Percentiles rank a stretch among this genome's conserved stretches.
Evolutionary conservation across 1,140 invertebrate species (phyloP).

Genomic region (Pentalonia nigronervosa): DNA sequence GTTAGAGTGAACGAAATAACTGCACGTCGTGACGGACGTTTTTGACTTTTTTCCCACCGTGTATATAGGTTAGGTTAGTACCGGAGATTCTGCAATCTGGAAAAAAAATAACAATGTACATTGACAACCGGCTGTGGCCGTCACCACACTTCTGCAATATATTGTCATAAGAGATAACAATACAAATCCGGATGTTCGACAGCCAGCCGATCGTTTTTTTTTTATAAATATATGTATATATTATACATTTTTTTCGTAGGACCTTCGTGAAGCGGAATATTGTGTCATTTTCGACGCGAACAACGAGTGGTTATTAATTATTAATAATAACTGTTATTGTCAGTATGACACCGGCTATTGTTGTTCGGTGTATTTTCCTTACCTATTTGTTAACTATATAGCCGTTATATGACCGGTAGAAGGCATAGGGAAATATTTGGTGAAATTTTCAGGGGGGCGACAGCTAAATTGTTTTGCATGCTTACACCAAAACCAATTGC

Average conservation of each 20-base stretch:
- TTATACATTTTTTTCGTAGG: neutral
- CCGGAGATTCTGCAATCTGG: neutral
- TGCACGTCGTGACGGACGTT: neutral
- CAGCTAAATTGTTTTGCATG: neutral
- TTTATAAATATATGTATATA: neutral
- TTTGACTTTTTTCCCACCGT: neutral
- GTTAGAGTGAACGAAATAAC: neutral
- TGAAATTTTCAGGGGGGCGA: neutral
- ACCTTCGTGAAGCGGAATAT: neutral
- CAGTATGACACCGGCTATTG: neutral
- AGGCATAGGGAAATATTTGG: neutral
- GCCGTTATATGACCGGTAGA: neutral
- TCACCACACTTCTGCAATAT: neutral
- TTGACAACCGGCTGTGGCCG: neutral
- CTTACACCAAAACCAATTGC: neutral
- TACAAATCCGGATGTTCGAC: conserved; percentile 8
- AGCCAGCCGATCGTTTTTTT: neutral
- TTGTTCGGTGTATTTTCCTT: neutral
- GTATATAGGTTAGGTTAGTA: too few species aligned
- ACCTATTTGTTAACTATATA: neutral
- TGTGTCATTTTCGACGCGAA: neutral
- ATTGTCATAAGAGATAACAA: conserved; percentile 12
- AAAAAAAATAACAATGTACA: neutral
- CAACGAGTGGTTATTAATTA: neutral
- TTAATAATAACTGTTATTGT: neutral